phyloP scores from a whole-genome alignment of 1,140 invertebrate species.

The Octopus bimaculoides region DNA sequence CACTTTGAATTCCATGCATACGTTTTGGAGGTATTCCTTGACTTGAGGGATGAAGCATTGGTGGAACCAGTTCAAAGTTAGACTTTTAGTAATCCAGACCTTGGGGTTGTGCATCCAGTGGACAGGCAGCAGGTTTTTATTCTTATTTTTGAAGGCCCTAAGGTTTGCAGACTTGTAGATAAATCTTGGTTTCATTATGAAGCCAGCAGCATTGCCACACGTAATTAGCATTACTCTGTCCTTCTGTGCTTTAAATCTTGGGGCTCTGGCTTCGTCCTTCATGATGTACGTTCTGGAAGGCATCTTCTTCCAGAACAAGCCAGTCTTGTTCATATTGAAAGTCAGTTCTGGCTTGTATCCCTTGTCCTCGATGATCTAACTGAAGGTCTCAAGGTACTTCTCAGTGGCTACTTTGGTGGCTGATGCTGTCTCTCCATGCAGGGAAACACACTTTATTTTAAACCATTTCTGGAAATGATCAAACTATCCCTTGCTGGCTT shows the following conservation, averaged over 20 bases:
- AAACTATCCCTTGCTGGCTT: background rate
- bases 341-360: background rate
- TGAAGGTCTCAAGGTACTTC: background rate
- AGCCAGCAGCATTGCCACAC: background rate
- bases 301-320: constrained; percentile 6
- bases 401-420: background rate
- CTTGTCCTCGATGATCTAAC: background rate
- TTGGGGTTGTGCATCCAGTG: too few relatives aligned
- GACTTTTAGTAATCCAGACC: too few relatives aligned
- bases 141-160: too few relatives aligned
- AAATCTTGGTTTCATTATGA: too few relatives aligned
- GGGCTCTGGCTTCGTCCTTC: background rate
- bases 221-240: background rate
- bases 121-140: too few relatives aligned
- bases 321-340: background rate
- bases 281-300: constrained; percentile 1
- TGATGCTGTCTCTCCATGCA: constrained; percentile 4
- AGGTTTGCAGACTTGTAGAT: too few relatives aligned
- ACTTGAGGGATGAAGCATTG: too few relatives aligned
- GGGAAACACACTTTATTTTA: constrained; percentile 7
- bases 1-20: too few relatives aligned
- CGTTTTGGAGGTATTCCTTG: too few relatives aligned
- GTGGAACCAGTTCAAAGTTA: too few relatives aligned
- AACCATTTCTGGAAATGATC: background rate
- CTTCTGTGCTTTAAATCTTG: background rate